phyloP scores from a whole-genome alignment of 1,140 invertebrate genomes.

The Cryptotermes secundus region DNA sequence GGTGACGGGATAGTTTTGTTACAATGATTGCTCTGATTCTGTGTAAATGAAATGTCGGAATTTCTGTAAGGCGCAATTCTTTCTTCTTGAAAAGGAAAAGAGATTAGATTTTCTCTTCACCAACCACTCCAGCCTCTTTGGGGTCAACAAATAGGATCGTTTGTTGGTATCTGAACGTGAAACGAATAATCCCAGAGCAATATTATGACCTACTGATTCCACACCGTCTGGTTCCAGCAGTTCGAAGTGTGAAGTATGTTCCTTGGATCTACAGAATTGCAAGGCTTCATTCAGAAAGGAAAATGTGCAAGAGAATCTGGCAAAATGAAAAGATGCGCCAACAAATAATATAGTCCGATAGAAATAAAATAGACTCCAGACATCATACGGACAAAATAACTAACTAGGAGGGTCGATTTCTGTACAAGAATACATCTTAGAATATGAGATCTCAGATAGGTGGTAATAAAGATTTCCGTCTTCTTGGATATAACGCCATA shows the following conservation, averaged over 20 bases:
- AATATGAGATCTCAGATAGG: too few species aligned
- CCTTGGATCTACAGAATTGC: background rate
- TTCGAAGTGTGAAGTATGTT: background rate
- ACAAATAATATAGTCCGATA: background rate
- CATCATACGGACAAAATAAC: too few species aligned
- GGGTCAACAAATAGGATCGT: background rate
- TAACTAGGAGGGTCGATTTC: too few species aligned
- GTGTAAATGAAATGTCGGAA: background rate
- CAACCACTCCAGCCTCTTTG: background rate
- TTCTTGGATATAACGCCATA: too few species aligned
- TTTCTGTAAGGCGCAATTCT: background rate
- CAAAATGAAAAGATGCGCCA: background rate
- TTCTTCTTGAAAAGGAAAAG: background rate
- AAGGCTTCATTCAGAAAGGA: background rate
- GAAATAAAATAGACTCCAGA: too few species aligned
- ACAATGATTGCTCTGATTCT: too few species aligned
- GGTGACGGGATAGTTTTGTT: too few species aligned
- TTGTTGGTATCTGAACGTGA: slow-evolving; percentile 10
- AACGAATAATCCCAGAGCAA: background rate
- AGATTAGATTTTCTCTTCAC: background rate
- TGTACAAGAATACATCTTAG: too few species aligned
- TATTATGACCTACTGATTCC: slow-evolving; percentile 1
- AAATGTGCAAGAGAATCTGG: background rate
- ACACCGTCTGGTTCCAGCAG: background rate
- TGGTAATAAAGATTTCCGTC: too few species aligned